These are phyloP conservation scores for Oncorhynchus keta DNA, from an alignment of 2,113 vertebrate genomes.

Conservation along the genomic window DNA sequence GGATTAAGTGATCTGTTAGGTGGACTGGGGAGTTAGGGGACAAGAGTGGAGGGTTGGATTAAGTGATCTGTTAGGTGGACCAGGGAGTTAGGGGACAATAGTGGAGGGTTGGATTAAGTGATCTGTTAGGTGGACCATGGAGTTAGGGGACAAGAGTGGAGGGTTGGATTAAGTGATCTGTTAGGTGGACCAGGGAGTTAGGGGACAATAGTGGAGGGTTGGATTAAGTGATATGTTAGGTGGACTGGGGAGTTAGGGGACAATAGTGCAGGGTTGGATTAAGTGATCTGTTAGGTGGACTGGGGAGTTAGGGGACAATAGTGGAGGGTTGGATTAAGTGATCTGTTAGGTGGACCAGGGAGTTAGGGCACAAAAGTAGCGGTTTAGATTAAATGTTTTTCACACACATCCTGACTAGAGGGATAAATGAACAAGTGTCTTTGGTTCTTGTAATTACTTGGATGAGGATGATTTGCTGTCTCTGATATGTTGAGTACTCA, in stretches of 20 bases:
- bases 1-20: too few species aligned
- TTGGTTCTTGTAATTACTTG: too few species aligned
- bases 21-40: neutral
- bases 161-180: neutral
- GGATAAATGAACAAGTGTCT: too few species aligned
- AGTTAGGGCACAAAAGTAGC: neutral
- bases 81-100: neutral
- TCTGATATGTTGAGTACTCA: too few species aligned
- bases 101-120: neutral
- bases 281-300: slow-evolving; percentile 65
- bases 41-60: neutral
- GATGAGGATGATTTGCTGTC: too few species aligned
- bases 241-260: neutral
- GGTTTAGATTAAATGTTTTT: neutral
- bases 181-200: neutral
- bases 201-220: too few species aligned
- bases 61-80: slow-evolving; percentile 67
- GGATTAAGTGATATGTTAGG: neutral
- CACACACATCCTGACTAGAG: too few species aligned
- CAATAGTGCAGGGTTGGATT: too few species aligned
- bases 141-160: too few species aligned
- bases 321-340: neutral
- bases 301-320: neutral
- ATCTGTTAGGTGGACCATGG: neutral
- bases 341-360: neutral